Conservation (phyloP, 2,113 vertebrate species). For the Aspiorhynchus laticeps region DNA sequence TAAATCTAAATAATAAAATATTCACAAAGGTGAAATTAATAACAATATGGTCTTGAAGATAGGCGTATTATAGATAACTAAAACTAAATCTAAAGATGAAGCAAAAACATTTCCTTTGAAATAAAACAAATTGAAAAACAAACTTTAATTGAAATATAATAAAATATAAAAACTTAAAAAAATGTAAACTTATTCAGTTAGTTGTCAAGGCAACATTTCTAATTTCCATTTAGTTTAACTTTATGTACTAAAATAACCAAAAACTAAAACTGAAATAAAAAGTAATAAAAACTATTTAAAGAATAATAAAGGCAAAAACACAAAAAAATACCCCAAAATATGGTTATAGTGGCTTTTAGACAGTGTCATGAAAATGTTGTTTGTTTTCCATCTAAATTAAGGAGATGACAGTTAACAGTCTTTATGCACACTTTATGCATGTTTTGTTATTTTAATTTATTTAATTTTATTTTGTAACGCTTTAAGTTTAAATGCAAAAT, state of each 20-base stretch:
- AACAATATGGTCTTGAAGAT: background rate
- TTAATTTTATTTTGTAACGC: background rate
- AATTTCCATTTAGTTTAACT: too few species aligned
- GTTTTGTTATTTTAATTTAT: background rate
- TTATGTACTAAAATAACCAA: too few species aligned
- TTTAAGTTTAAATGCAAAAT: background rate
- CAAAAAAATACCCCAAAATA: background rate
- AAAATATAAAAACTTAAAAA: background rate
- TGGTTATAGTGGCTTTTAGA: background rate
- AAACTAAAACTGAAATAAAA: too few species aligned
- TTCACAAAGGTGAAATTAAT: too few species aligned
- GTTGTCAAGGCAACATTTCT: too few species aligned
- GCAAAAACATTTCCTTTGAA: too few species aligned
- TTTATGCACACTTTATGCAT: background rate
- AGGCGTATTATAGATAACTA: background rate
- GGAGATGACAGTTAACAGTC: background rate
- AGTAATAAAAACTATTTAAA: too few species aligned
- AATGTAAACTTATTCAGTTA: too few species aligned
- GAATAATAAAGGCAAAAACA: background rate
- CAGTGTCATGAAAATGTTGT: background rate
- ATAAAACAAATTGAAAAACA: background rate
- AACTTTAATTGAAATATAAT: background rate
- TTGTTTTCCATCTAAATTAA: background rate
- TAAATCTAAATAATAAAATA: too few species aligned
- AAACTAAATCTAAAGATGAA: background rate